phyloP scores from a whole-genome alignment of 2,797 vertebrate species.

The Eulemur mongoz region DNA sequence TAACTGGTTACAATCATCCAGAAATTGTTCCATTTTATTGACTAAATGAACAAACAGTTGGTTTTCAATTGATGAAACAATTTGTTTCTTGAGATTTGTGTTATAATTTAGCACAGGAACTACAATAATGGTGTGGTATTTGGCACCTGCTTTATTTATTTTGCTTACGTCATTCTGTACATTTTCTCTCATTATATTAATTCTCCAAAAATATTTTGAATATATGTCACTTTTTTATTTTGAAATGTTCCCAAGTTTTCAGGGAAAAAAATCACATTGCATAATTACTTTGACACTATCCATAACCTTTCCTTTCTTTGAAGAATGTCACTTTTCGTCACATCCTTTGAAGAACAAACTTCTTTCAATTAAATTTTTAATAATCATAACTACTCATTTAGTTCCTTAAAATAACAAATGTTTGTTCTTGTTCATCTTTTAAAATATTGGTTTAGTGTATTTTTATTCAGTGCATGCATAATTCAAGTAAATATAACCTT shows the following conservation, averaged over 20 bases:
- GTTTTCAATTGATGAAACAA: not conserved
- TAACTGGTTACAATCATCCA: not conserved
- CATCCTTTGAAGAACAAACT: not conserved
- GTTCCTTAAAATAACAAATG: not conserved
- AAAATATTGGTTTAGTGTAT: not conserved
- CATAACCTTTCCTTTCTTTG: not conserved
- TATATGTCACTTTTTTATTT: not conserved
- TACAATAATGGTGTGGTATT: not conserved
- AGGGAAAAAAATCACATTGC: not conserved
- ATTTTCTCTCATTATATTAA: not conserved
- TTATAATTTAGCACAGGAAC: not conserved
- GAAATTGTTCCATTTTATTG: not conserved
- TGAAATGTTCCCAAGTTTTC: not conserved
- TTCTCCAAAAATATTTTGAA: not conserved
- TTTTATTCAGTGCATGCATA: not conserved
- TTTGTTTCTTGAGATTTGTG: not conserved
- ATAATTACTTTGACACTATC: not conserved
- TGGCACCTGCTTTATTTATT: not conserved
- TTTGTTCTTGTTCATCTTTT: not conserved
- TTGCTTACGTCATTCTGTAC: not conserved
- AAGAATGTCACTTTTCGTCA: not conserved
- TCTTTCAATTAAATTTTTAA: not conserved
- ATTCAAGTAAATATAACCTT: not conserved
- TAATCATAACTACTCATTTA: not conserved
- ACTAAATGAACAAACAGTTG: not conserved